These are phyloP conservation scores for Nothobranchius furzeri DNA, from an alignment of 2,113 vertebrate species.

Conservation along the genomic window DNA sequence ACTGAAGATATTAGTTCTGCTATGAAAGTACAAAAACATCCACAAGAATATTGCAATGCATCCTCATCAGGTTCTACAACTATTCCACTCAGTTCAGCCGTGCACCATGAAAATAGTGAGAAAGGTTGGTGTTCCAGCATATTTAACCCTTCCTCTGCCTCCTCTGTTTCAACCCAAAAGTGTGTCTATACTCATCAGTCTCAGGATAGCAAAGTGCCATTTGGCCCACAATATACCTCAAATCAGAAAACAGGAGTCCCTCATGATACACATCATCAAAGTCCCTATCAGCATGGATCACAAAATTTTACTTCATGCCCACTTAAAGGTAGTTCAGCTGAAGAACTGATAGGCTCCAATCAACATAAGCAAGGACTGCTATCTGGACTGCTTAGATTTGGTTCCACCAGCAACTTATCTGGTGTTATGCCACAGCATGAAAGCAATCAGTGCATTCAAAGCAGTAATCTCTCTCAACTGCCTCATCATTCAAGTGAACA, in stretches of 20 bases:
- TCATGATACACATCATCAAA: slow-evolving; percentile 39
- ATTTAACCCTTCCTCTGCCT: slow-evolving; percentile 48
- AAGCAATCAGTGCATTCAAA: slow-evolving; percentile 46
- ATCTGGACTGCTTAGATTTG: slow-evolving; percentile 74
- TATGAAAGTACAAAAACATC: slow-evolving; percentile 37
- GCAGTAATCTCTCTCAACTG: slow-evolving; percentile 31
- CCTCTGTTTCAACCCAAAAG: slow-evolving; percentile 48
- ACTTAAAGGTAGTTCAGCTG: slow-evolving; percentile 64
- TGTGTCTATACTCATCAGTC: slow-evolving; percentile 27
- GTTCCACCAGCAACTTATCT: slow-evolving; percentile 62
- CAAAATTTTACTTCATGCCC: slow-evolving; percentile 67
- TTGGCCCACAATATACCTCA: slow-evolving; percentile 22
- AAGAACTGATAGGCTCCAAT: slow-evolving; percentile 41
- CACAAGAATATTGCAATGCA: slow-evolving; percentile 24
- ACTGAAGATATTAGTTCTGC: slow-evolving; percentile 62
- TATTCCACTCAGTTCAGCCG: slow-evolving; percentile 6
- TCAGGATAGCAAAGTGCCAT: slow-evolving; percentile 24
- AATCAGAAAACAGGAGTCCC: slow-evolving; percentile 31
- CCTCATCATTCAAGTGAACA: slow-evolving; percentile 33
- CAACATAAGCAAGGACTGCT: slow-evolving; percentile 73
- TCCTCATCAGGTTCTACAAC: slow-evolving; percentile 20
- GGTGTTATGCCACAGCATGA: slow-evolving; percentile 40
- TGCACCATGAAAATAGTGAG: slow-evolving; percentile 57
- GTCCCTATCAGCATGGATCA: slow-evolving; percentile 54
- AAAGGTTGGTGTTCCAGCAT: slow-evolving; percentile 77